Evolutionary conservation across 2,888 invertebrate species (phyloP).

Genomic region (Nemoura dubitans): DNA sequence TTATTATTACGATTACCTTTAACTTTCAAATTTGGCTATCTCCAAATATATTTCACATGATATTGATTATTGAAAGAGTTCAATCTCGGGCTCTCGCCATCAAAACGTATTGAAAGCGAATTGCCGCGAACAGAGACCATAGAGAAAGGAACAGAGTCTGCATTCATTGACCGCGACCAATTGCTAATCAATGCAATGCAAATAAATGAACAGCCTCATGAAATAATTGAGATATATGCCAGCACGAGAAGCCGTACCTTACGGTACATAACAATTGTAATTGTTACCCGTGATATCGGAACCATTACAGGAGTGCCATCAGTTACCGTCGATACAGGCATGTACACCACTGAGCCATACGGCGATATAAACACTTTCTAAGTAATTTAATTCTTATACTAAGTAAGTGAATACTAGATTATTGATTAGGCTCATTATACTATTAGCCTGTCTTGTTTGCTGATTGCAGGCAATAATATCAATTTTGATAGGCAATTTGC

Average conservation of each 20-base stretch:
- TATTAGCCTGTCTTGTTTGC: background rate
- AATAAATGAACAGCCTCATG: background rate
- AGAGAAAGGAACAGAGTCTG: background rate
- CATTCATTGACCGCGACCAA: background rate
- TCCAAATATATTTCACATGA: background rate
- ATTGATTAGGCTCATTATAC: background rate
- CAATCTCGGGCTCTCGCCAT: background rate
- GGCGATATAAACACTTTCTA: background rate
- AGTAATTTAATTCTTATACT: background rate
- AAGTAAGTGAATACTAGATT: background rate
- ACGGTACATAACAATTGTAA: background rate
- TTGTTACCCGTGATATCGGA: background rate
- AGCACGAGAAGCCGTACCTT: background rate
- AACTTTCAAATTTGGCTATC: background rate
- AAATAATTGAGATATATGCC: background rate
- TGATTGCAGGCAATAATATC: background rate
- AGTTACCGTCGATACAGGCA: background rate
- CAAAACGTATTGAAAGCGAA: background rate
- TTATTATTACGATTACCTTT: constrained; percentile 2
- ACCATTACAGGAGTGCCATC: background rate
- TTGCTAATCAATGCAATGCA: background rate
- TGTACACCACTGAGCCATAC: background rate
- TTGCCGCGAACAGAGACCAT: background rate
- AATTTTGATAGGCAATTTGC: background rate
- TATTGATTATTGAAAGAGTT: background rate